Base-by-base conservation (phyloP, 2,797 vertebrate genomes). In the Notamacropus eugenii region DNA sequence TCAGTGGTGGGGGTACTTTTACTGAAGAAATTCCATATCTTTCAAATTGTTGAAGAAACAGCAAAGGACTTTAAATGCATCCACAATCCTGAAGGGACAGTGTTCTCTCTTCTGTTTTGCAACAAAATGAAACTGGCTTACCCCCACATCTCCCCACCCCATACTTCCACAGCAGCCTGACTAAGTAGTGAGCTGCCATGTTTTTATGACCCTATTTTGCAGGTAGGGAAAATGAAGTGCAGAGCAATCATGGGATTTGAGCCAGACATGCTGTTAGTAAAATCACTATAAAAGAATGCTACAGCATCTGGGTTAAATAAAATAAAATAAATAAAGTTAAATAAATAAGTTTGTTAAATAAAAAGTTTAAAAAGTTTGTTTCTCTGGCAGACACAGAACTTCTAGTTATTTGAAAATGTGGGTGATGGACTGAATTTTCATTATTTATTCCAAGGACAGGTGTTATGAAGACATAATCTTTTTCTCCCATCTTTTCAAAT, bases 121-220 rank as follows among this genome's bases (percentile, higher is more conserved):
- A 46, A 87, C 74, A 87, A 40, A 87, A 87, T 50, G 40, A 46
- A 87, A 82, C 40, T 82, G 74, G 74, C 74, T 46, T 22, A 87
- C 40, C 40, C 40, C 22, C 74, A 50, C 27, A 87, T 46, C 74
- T 82, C 40, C 74, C 74, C 40, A 87, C 74, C 74, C 40, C 40
- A 87, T 46, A 50, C 74, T 50, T 40, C 40, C 94, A 95, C 54
- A 93, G 82, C n/a, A 67, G 93, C 93, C 50, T 58, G 55, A 55
- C 54, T 27, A 82, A 96, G 6, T 31, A 28, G 40, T 62, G 27
- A 55, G 54, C 46, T 34, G 91, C 13, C 29, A 16, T 27, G 34
- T 92, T 97, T 96, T 96, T 93, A 92, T 90, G 93, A 94, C 82
- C 87, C 34, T n/a, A 55, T 91, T 93, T 4, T 10, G 29, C 62